Evolutionary conservation across 2,113 vertebrate genomes (phyloP), one percentile per base, ranked within the genome.

Genomic region (Rhegmatorhina hoffmannsi): DNA sequence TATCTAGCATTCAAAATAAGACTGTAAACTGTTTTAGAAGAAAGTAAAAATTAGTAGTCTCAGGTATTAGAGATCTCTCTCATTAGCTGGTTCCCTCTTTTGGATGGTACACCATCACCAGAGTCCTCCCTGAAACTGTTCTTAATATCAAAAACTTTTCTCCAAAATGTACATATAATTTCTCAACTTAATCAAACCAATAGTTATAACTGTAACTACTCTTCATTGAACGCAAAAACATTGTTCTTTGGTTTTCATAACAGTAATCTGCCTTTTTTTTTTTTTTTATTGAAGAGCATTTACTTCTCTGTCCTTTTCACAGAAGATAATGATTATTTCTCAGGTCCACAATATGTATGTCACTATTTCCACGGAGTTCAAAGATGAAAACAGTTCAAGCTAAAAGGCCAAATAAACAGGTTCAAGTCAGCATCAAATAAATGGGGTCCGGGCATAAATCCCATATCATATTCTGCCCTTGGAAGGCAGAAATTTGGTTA

Each of bases 31-130:
- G 7, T 72, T 76, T 73, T 13, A 55, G n/a, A 55, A 63, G 19
- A 52, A 23, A 83, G 11, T 11, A 92, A 67, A 43, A 72, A 44
- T 43, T 63, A 25, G 47, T 38, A 64, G 74, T 59, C 14, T 52
- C 6, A 25, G 18, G 19, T 62, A 75, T 4, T 28, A 25, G 18
- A 59, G 17, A 63, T 28, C 4, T 17, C 18, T 67, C 18, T 77
- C 0, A 0, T 70, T 67, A 81, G 34, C 33, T 84, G 9, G 29
- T 70, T 92, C 16, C 20, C 4, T 81, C 43, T 76, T 90, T n/a
- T 33, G 75, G 53, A 59, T 2, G 1, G 4, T 13, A 46, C 5
- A 15, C 10, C 2, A 0, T 58, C 23, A 83, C 12, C 4, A 46
- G 24, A 56, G 5, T 10, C 75, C 33, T 90, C 28, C 40, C 10